Conservation (phyloP, 1,140 invertebrate species). For the Drosophila lowei region DNA sequence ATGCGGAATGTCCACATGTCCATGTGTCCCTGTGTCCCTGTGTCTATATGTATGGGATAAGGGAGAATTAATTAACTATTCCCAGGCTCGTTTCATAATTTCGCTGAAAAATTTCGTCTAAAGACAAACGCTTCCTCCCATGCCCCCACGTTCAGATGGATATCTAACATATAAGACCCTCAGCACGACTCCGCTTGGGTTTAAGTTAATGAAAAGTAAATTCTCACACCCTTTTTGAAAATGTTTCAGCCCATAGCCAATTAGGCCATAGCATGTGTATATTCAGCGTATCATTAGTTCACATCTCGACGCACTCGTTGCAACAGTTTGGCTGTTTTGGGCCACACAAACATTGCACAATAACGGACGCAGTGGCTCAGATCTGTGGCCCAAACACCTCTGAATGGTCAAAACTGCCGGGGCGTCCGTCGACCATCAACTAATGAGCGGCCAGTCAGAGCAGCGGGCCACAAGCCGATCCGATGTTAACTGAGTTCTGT, state of each 20-base stretch:
- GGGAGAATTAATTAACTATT: too few species aligned
- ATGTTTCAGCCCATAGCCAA: constrained; percentile 56
- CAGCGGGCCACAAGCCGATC: constrained; percentile 29
- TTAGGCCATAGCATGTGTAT: constrained; percentile 58
- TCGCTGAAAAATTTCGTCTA: neutral
- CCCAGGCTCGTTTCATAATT: too few species aligned
- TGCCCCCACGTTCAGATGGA: neutral
- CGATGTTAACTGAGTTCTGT: constrained; percentile 48
- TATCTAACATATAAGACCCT: neutral
- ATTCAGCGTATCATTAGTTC: constrained; percentile 70
- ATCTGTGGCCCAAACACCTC: constrained; percentile 68
- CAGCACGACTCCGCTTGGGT: neutral
- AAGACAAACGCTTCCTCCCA: neutral
- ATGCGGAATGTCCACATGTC: too few species aligned
- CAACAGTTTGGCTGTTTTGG: constrained; percentile 57
- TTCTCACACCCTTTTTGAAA: constrained; percentile 38
- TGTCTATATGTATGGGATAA: too few species aligned
- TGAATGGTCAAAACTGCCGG: constrained; percentile 60
- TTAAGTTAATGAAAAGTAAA: constrained; percentile 9
- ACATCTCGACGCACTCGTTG: constrained; percentile 70
- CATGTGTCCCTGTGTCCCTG: too few species aligned
- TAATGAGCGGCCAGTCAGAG: constrained; percentile 61
- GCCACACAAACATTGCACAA: constrained; percentile 62
- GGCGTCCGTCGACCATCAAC: constrained; percentile 44
- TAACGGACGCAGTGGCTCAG: constrained; percentile 65